phyloP scores from a whole-genome alignment of 2,888 invertebrate genomes.

The Coelopa pilipes region DNA sequence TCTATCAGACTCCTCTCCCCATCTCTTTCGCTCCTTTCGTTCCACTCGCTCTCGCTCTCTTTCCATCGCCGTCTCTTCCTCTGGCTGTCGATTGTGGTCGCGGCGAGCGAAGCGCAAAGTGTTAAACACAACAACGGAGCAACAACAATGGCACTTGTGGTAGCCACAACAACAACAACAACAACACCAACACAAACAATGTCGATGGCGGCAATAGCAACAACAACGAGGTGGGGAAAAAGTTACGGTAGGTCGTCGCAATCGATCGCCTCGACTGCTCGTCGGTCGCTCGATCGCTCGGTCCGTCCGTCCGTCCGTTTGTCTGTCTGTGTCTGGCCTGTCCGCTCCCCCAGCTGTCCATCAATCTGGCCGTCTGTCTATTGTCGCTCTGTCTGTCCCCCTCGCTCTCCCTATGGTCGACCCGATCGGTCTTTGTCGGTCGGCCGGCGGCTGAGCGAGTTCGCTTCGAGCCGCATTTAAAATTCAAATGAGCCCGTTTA shows the following conservation, averaged over 20 bases:
- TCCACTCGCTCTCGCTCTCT: too few species aligned
- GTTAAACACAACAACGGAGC: neutral
- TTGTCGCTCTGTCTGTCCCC: too few species aligned
- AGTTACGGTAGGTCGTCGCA: slow-evolving; percentile 33
- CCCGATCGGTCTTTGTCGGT: neutral
- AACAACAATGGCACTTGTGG: neutral
- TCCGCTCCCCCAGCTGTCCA: too few species aligned
- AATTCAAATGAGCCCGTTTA: slow-evolving; percentile 12
- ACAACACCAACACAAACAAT: too few species aligned
- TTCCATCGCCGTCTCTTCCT: too few species aligned
- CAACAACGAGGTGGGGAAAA: neutral
- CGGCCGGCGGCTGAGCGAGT: too few species aligned
- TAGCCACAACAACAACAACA: neutral
- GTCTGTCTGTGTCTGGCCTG: too few species aligned
- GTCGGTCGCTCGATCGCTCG: neutral
- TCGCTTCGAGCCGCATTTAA: neutral
- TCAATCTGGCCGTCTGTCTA: too few species aligned
- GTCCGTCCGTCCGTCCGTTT: too few species aligned
- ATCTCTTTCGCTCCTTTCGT: too few species aligned
- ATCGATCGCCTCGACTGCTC: neutral
- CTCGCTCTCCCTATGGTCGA: neutral
- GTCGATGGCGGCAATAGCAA: too few species aligned
- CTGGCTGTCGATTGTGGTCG: neutral
- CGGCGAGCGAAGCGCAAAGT: neutral
- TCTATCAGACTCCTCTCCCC: too few species aligned